Base-by-base conservation (phyloP, 2,113 vertebrate species). In the Motacilla alba region DNA sequence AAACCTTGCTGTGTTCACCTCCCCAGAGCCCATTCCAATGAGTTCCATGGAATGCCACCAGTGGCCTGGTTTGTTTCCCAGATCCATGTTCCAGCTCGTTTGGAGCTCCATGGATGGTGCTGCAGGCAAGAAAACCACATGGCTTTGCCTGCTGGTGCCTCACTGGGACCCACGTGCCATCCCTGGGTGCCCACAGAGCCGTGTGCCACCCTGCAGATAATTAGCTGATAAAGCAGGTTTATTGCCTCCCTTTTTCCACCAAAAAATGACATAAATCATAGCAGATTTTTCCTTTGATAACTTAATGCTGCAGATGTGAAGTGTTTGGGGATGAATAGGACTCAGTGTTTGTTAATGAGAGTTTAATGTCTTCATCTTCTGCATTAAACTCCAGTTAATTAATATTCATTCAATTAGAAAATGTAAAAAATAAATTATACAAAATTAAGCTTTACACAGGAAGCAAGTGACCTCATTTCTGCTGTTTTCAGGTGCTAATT, bases 371-470 rank as follows among this genome's bases (percentile, higher is more conserved):
- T 97, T 97, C 97, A 97, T 97, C 92, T 96, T 97, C 90, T 85
- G 89, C 83, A 58, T 88, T 87, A 94, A 96, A 89, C 87, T 87
- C 83, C 41, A 81, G 90, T 86, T 96, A 96, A 98, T 97, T 98
- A 98, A 98, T 97, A 98, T 94, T 97, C 92, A 94, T 95, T 96
- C 94, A 93, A 96, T 98, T 98, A 97, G 95, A 96, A 97, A 97
- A 97, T 83, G 90, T 92, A 97, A 90, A 95, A 96, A 96, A 95
- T 97, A 96, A 96, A 96, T 96, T 96, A 94, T 86, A 87, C 79
- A 94, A 93, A 95, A 95, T 97, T 94, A 95, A 96, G 74, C 92
- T 93, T 95, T 95, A 97, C 69, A 92, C 84, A 87, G 92, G 91
- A 97, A 96, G 83, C 83, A 87, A 79, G 90, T 96, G 96, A 96